Percentiles rank a stretch among this genome's conserved stretches.
These are phyloP conservation scores for Bos indicus DNA, from an alignment of 2,113 vertebrate genomes.

Conservation along the genomic window DNA sequence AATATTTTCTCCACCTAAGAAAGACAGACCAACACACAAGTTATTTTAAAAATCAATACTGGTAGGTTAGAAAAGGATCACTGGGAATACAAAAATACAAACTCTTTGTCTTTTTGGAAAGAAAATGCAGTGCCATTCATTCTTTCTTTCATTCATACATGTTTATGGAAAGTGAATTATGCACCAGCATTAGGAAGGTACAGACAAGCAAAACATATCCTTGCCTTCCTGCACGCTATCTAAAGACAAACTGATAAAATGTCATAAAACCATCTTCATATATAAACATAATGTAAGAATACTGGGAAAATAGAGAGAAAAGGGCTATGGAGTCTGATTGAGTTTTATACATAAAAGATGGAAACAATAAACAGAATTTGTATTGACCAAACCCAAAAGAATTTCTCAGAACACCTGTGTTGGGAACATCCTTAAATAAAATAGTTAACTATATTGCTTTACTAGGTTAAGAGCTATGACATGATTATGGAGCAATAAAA, in stretches of 20 bases:
- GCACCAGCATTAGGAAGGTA: background rate
- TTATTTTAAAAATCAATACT: conserved; percentile 18
- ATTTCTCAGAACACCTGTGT: background rate
- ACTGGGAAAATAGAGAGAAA: background rate
- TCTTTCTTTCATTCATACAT: background rate
- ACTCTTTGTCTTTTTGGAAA: background rate
- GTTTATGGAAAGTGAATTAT: background rate
- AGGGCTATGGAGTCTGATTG: background rate
- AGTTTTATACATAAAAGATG: background rate
- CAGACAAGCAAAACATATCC: background rate
- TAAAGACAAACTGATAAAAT: conserved; percentile 8
- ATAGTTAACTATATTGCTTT: background rate
- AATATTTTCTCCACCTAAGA: conserved; percentile 1
- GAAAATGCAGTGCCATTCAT: background rate
- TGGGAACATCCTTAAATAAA: background rate
- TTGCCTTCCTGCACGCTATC: background rate
- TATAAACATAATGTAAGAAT: background rate
- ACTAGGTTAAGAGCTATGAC: background rate
- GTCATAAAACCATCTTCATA: background rate
- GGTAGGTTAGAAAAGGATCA: background rate
- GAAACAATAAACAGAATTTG: background rate
- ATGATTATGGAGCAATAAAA: background rate
- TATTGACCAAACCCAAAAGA: background rate
- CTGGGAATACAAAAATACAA: background rate
- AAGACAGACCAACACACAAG: background rate